Evolutionary conservation across 1,140 invertebrate species (phyloP).

Genomic region (Elymnias hypermnestra): DNA sequence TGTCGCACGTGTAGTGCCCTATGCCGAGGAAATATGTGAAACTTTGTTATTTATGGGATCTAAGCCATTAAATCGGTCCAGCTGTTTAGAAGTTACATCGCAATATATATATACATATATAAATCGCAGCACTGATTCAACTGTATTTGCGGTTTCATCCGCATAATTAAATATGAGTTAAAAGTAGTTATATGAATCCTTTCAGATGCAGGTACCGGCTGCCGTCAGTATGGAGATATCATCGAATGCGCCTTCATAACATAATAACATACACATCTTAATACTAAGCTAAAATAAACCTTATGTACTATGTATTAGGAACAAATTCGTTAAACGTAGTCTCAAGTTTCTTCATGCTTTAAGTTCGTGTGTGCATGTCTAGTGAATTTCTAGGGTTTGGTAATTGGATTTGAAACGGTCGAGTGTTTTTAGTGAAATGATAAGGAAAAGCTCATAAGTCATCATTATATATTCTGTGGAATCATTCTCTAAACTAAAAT

Average conservation of each 20-base stretch:
- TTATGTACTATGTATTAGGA: slow-evolving; percentile 57
- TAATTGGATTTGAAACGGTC: slow-evolving; percentile 2
- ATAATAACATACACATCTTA: slow-evolving; percentile 37
- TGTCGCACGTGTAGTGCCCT: too few relatives aligned
- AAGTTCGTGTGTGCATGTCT: slow-evolving; percentile 53
- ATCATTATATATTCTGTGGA: not conserved
- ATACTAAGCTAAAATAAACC: slow-evolving; percentile 50
- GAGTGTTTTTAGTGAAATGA: slow-evolving; percentile 3
- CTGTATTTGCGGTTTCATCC: too few relatives aligned
- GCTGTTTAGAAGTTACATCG: too few relatives aligned
- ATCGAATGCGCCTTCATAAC: slow-evolving; percentile 61
- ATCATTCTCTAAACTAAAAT: not conserved
- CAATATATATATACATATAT: too few relatives aligned
- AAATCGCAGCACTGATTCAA: too few relatives aligned
- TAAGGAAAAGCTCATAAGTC: slow-evolving; percentile 28
- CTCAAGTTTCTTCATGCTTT: slow-evolving; percentile 67
- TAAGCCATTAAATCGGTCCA: too few relatives aligned
- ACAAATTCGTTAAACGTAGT: slow-evolving; percentile 66
- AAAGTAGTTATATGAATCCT: too few relatives aligned
- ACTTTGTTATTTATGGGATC: too few relatives aligned
- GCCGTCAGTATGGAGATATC: slow-evolving; percentile 48
- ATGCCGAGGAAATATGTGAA: too few relatives aligned
- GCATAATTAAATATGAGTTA: too few relatives aligned
- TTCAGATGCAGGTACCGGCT: slow-evolving; percentile 53
- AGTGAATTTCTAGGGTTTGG: slow-evolving; percentile 21